These are phyloP conservation scores for Papilio glaucus DNA, from an alignment of 1,140 invertebrate species.

Conservation along the genomic window DNA sequence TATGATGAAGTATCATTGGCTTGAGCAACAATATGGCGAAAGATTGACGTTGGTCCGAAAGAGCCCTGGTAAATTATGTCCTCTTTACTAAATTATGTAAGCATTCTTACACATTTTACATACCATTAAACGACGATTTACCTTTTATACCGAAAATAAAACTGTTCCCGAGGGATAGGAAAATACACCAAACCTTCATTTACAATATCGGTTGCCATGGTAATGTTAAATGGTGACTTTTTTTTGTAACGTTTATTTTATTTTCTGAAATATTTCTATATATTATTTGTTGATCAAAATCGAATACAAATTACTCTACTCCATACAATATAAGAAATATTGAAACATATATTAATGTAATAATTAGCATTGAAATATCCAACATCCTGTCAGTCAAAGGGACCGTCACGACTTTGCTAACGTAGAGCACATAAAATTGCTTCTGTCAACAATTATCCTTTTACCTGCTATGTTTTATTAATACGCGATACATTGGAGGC, in stretches of 20 bases:
- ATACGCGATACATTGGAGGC: constrained; percentile 46
- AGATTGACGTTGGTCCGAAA: neutral
- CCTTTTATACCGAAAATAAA: too few species aligned
- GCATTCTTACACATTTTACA: too few species aligned
- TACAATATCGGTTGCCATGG: too few species aligned
- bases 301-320: constrained; percentile 29
- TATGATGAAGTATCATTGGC: constrained; percentile 3
- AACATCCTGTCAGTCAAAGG: constrained; percentile 32
- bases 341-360: constrained; percentile 10
- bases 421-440: constrained; percentile 25
- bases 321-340: neutral
- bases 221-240: too few species aligned
- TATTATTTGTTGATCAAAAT: neutral
- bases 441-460: constrained; percentile 44
- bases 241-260: neutral
- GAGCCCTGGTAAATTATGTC: too few species aligned
- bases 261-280: neutral
- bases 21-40: neutral
- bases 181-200: too few species aligned
- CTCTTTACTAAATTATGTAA: too few species aligned
- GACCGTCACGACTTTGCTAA: neutral
- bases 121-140: too few species aligned
- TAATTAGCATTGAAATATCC: constrained; percentile 32
- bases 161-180: too few species aligned
- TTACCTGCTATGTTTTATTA: constrained; percentile 40